Conservation (phyloP, 2,113 vertebrate species). For the Poicephalus meyeri region DNA sequence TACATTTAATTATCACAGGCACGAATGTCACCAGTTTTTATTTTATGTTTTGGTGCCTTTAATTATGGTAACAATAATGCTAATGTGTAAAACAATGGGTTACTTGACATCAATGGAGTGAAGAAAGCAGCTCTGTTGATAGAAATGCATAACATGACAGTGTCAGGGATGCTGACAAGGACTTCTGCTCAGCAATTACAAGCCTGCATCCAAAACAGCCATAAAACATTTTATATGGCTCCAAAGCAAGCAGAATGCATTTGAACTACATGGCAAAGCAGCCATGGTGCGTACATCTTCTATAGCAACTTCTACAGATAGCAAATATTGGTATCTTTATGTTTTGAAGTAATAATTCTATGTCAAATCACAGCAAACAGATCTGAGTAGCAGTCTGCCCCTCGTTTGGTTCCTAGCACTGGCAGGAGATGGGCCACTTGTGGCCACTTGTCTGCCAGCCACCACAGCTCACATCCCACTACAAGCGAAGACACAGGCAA, state of each 20-base stretch:
- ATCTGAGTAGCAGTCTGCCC: background rate
- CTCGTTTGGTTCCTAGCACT: background rate
- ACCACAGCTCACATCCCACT: background rate
- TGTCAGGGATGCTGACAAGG: background rate
- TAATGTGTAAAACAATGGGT: slow-evolving; percentile 42
- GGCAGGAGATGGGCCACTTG: background rate
- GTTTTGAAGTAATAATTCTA: background rate
- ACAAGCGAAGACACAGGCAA: background rate
- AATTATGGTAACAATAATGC: background rate
- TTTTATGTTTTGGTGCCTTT: slow-evolving; percentile 2
- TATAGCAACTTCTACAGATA: rapidly evolving
- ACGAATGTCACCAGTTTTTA: background rate
- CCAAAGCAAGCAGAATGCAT: background rate
- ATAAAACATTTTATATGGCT: background rate
- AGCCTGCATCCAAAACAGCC: background rate
- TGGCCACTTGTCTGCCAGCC: rapidly evolving
- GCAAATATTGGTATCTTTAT: background rate
- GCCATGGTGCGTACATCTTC: background rate
- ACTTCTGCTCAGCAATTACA: background rate
- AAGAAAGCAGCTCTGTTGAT: slow-evolving; percentile 52
- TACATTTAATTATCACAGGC: background rate
- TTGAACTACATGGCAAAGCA: background rate
- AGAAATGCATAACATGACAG: background rate
- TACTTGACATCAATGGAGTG: background rate
- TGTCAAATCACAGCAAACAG: background rate